A percentile compares a stretch with the other conserved stretches of the same genome.
Conservation (phyloP, 2,797 vertebrate genomes). For the Platyrinchus mystaceus region DNA sequence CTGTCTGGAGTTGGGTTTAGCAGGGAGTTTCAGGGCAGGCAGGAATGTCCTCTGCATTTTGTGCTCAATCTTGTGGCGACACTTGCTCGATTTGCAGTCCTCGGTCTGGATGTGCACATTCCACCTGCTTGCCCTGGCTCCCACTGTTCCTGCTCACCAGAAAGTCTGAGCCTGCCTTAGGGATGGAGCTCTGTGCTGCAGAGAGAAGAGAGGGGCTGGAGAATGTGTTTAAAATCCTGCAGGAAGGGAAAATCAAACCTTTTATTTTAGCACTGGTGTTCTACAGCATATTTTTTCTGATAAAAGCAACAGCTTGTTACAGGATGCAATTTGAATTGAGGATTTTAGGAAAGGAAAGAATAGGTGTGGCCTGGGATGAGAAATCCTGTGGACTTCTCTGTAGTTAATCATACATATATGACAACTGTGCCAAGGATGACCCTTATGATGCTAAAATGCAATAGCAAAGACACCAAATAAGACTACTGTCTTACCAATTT, state of each 20-base stretch:
- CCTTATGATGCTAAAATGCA: background rate
- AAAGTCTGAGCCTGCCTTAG: background rate
- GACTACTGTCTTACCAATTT: background rate
- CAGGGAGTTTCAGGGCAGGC: background rate
- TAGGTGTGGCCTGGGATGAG: background rate
- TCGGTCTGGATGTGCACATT: background rate
- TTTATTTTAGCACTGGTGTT: background rate
- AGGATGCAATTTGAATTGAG: background rate
- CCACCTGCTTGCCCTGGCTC: background rate
- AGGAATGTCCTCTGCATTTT: background rate
- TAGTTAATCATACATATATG: background rate
- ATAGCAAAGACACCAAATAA: background rate
- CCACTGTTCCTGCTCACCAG: background rate
- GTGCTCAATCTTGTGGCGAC: constrained; percentile 43
- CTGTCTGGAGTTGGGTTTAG: background rate
- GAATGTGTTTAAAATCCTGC: background rate
- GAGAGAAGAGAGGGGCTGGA: background rate
- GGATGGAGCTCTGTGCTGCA: background rate
- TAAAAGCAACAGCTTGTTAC: background rate
- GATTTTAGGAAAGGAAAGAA: background rate
- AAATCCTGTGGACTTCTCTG: background rate
- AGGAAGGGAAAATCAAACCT: background rate
- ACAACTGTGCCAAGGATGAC: background rate
- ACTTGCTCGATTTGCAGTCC: background rate
- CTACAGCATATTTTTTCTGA: background rate